Evolutionary conservation across 2,888 invertebrate species (phyloP).

Genomic region (Phania funesta): DNA sequence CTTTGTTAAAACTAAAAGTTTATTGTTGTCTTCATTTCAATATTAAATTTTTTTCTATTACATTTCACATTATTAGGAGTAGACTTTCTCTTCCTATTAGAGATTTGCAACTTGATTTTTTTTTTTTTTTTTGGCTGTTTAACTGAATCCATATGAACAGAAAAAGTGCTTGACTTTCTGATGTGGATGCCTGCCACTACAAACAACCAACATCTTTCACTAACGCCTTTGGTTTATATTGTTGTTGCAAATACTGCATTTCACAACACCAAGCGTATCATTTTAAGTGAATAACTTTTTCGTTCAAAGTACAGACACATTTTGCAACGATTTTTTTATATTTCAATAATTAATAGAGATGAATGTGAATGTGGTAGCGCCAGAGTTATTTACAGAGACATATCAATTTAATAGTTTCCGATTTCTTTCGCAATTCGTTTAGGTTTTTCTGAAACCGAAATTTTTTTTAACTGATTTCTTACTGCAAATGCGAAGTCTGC

Average conservation of each 20-base stretch:
- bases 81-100: conserved; percentile 66
- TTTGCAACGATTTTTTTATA: conserved; percentile 6
- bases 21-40: conserved; percentile 37
- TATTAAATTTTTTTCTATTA: conserved; percentile 36
- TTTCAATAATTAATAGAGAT: conserved; percentile 8
- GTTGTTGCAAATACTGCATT: conserved; percentile 16
- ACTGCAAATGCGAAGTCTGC: no score
- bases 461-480: no score
- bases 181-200: neutral
- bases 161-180: neutral
- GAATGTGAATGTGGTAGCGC: no score
- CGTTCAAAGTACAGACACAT: conserved; percentile 1
- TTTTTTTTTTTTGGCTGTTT: conserved; percentile 36
- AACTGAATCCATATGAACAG: neutral
- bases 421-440: no score
- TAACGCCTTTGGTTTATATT: conserved; percentile 19
- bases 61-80: conserved; percentile 55
- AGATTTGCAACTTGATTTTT: conserved; percentile 48
- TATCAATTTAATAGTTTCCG: no score
- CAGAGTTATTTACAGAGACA: no score
- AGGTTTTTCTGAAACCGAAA: no score
- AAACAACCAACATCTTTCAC: conserved; percentile 32
- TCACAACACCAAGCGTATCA: conserved; percentile 23
- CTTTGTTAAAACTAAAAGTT: conserved; percentile 13
- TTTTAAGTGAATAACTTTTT: conserved; percentile 39